Conservation (phyloP, 2,113 vertebrate genomes). For the Bubo bubo region DNA sequence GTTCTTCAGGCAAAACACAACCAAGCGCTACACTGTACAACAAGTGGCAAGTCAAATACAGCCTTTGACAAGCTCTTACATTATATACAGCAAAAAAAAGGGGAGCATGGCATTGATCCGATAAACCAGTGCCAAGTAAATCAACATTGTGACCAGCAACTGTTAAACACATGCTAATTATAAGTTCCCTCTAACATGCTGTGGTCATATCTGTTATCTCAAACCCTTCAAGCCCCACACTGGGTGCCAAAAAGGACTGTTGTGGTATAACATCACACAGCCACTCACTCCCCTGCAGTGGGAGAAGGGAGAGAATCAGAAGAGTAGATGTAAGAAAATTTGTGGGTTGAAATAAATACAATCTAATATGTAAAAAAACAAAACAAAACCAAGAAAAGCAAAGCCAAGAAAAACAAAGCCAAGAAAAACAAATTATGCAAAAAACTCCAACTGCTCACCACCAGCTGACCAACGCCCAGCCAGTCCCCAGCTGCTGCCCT, state of each 20-base stretch:
- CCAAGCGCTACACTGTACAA: not conserved
- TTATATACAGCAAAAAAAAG: not conserved
- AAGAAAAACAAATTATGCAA: not conserved
- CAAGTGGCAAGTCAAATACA: not conserved
- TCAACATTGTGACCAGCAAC: not conserved
- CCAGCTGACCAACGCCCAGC: not conserved
- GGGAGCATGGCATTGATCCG: not conserved
- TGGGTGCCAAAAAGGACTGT: not conserved
- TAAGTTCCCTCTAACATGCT: not conserved
- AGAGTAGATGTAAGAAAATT: not conserved
- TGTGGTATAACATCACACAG: not conserved
- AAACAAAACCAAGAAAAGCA: not conserved
- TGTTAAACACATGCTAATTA: not conserved
- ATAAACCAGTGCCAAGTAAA: not conserved
- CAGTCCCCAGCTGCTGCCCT: not conserved
- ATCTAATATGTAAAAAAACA: not conserved
- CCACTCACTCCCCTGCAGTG: not conserved
- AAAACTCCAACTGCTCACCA: accelerated
- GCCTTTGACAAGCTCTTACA: not conserved
- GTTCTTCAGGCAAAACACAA: not conserved
- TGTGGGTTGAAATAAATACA: not conserved
- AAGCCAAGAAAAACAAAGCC: not conserved
- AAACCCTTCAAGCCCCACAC: not conserved
- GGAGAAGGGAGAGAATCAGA: not conserved
- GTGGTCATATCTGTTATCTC: not conserved